Evolutionary conservation across 2,113 vertebrate species (phyloP).

Genomic region (Sorex araneus): DNA sequence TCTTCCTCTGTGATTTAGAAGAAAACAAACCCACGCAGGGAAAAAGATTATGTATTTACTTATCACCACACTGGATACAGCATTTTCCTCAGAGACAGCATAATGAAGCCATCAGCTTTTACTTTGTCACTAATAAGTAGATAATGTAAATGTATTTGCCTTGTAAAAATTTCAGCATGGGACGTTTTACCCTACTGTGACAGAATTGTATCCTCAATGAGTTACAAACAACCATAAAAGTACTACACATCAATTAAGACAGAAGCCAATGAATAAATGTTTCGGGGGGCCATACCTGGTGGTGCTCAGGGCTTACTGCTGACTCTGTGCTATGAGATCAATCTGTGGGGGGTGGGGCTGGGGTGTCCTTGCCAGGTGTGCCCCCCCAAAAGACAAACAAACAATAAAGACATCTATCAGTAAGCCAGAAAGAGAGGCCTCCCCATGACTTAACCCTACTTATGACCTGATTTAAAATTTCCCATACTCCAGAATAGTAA

Average conservation of each 20-base stretch:
- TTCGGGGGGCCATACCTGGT: too few species aligned
- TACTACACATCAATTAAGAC: neutral
- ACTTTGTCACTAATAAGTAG: constrained; percentile 69
- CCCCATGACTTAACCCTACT: neutral
- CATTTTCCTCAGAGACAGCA: constrained; percentile 79
- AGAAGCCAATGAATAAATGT: too few species aligned
- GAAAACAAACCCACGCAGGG: constrained; percentile 29
- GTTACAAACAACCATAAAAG: neutral
- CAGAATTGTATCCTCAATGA: constrained; percentile 14
- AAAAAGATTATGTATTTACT: constrained; percentile 53
- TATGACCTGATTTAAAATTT: neutral
- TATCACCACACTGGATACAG: constrained; percentile 38
- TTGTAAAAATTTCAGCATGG: constrained; percentile 50
- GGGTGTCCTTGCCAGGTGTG: too few species aligned
- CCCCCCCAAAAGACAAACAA: too few species aligned
- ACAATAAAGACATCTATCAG: neutral
- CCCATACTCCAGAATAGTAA: neutral
- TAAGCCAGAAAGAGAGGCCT: constrained; percentile 4
- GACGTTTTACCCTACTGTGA: constrained; percentile 16
- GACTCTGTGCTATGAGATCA: too few species aligned
- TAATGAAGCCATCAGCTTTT: constrained; percentile 76
- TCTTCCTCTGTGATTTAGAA: constrained; percentile 47
- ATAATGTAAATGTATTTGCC: constrained; percentile 77
- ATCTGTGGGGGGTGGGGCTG: too few species aligned
- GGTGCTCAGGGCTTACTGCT: too few species aligned